Percentiles rank a stretch among this genome's conserved stretches.
Conservation (phyloP, 2,888 invertebrate species). For the Maniola hyperantus region DNA sequence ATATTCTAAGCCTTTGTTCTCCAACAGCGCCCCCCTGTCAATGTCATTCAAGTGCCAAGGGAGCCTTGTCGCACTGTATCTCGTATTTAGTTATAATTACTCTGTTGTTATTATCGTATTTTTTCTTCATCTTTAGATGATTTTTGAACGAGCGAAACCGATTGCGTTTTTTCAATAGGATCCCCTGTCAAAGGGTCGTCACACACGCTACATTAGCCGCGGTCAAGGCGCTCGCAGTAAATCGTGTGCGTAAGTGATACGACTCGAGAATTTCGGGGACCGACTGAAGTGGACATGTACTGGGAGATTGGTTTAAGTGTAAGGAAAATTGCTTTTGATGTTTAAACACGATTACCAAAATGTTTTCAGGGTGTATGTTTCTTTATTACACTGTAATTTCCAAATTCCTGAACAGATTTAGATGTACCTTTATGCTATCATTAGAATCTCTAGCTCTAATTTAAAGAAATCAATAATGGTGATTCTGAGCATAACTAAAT, state of each 20-base stretch:
- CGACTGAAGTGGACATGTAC: constrained; percentile 11
- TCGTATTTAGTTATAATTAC: too few relatives aligned
- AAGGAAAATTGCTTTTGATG: constrained; percentile 4
- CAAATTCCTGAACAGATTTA: too few relatives aligned
- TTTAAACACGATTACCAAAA: not conserved
- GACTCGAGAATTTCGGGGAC: constrained; percentile 30
- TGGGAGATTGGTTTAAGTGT: constrained; percentile 4
- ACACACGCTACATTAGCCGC: constrained; percentile 70
- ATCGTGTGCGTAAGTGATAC: constrained; percentile 53
- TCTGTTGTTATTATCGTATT: too few relatives aligned
- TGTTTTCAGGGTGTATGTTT: not conserved
- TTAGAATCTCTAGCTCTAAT: too few relatives aligned
- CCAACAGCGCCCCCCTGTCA: too few relatives aligned
- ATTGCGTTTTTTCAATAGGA: constrained; percentile 66
- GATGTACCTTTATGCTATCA: too few relatives aligned
- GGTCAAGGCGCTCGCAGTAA: constrained; percentile 56
- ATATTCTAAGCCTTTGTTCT: too few relatives aligned
- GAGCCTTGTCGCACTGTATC: too few relatives aligned
- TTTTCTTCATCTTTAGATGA: not conserved
- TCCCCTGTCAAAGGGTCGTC: constrained; percentile 61
- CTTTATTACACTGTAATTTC: not conserved
- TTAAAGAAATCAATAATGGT: too few relatives aligned
- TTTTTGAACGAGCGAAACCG: constrained; percentile 5
- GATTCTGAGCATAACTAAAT: too few relatives aligned
- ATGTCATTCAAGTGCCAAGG: too few relatives aligned